Evolutionary conservation across 2,113 vertebrate genomes (phyloP).

Genomic region (Tylochromis polylepis): DNA sequence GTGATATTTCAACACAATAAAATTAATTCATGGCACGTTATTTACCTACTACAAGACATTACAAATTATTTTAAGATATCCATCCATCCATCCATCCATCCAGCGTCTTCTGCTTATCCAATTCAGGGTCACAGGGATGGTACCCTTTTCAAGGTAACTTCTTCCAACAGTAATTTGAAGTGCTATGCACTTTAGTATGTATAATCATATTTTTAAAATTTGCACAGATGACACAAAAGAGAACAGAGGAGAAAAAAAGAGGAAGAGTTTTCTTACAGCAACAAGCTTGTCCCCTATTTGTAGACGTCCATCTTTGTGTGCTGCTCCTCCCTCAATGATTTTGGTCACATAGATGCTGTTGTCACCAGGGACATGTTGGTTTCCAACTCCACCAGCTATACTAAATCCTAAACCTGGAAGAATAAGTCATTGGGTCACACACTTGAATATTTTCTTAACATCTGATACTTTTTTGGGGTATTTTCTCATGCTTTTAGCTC

Average conservation of each 20-base stretch:
- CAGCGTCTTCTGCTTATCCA: neutral
- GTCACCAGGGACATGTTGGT: conserved; percentile 97
- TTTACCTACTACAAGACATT: too few species aligned
- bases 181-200: neutral
- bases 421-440: neutral
- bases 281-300: conserved; percentile 97
- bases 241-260: neutral
- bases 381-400: conserved; percentile 96
- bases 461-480: neutral
- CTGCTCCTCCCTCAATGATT: conserved; percentile 95
- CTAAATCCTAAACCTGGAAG: conserved; percentile 93
- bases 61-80: neutral
- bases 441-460: neutral
- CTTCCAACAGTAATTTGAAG: neutral
- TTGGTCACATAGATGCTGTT: conserved; percentile 99
- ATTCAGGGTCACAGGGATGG: neutral
- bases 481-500: too few species aligned
- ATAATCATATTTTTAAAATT: neutral
- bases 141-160: neutral
- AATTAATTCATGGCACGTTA: neutral
- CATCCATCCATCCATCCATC: neutral
- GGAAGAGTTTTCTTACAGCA: conserved; percentile 77
- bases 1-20: neutral
- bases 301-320: conserved; percentile 94
- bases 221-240: neutral